A percentile compares a stretch with the other conserved stretches of the same genome.
phyloP scores from a whole-genome alignment of 2,113 vertebrate species.

The Takifugu bimaculatus region DNA sequence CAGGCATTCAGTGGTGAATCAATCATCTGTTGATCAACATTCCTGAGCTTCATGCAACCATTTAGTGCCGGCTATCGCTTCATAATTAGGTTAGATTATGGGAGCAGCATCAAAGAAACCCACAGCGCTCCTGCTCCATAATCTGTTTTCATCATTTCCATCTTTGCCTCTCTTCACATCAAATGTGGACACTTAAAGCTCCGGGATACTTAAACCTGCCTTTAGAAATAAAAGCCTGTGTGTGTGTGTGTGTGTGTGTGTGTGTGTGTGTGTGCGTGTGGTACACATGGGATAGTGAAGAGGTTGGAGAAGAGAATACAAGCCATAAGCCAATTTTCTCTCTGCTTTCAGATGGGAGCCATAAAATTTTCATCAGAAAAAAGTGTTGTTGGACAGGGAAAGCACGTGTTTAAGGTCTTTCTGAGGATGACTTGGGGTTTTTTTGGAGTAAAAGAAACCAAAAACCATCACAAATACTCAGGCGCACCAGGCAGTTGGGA shows the following conservation, averaged over 20 bases:
- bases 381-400: no score
- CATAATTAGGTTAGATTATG: not conserved
- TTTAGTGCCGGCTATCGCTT: not conserved
- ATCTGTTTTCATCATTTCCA: not conserved
- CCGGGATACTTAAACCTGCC: not conserved
- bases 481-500: no score
- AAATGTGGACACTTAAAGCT: not conserved
- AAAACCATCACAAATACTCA: no score
- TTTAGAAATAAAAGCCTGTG: not conserved
- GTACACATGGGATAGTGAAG: no score
- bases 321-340: no score
- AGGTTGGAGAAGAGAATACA: no score
- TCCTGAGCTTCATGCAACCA: constrained; percentile 50
- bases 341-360: no score
- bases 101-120: not conserved
- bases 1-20: constrained; percentile 19
- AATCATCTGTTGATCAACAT: constrained; percentile 63
- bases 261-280: no score
- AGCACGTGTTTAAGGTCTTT: no score
- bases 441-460: no score
- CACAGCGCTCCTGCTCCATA: not conserved
- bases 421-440: no score
- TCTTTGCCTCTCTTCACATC: not conserved
- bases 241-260: not conserved
- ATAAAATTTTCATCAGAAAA: no score